phyloP scores from a whole-genome alignment of 2,888 invertebrate genomes.

The Lycia hirtaria region DNA sequence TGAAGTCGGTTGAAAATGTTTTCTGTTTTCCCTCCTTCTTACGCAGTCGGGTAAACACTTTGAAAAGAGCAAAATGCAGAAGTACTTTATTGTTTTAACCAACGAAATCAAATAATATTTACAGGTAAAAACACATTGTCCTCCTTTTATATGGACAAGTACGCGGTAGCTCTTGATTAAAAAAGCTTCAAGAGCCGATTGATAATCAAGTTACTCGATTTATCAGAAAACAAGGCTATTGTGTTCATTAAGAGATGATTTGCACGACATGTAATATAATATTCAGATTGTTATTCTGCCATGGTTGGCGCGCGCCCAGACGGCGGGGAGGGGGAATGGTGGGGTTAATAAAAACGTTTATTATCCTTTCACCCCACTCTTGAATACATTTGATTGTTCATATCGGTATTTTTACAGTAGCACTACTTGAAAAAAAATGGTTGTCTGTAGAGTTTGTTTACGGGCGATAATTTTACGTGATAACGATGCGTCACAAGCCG shows the following conservation, averaged over 20 bases:
- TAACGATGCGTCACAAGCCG: no score
- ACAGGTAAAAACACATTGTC: no score
- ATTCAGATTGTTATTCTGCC: slow-evolving; percentile 53
- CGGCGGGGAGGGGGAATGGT: slow-evolving; percentile 60
- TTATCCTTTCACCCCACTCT: slow-evolving; percentile 68
- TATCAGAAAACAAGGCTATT: slow-evolving; percentile 28
- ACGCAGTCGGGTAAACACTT: no score
- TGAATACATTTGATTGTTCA: slow-evolving; percentile 69
- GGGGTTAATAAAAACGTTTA: slow-evolving; percentile 77
- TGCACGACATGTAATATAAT: slow-evolving; percentile 40
- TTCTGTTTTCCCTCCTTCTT: no score
- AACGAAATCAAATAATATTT: no score
- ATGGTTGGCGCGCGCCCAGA: slow-evolving; percentile 57
- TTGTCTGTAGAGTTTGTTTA: no score
- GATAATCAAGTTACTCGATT: slow-evolving; percentile 25
- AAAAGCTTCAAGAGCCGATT: slow-evolving; percentile 13
- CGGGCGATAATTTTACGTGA: no score
- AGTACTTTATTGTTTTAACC: no score
- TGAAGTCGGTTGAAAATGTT: no score
- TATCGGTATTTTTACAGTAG: slow-evolving; percentile 62
- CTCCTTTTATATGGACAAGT: no score
- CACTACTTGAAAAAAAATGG: not conserved
- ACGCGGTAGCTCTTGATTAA: no score
- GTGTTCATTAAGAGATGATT: not conserved
- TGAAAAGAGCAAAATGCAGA: no score